A percentile compares a stretch with the other conserved stretches of the same genome.
Evolutionary conservation across 1,140 invertebrate species (phyloP).

Genomic region (Eulimnadia texana): DNA sequence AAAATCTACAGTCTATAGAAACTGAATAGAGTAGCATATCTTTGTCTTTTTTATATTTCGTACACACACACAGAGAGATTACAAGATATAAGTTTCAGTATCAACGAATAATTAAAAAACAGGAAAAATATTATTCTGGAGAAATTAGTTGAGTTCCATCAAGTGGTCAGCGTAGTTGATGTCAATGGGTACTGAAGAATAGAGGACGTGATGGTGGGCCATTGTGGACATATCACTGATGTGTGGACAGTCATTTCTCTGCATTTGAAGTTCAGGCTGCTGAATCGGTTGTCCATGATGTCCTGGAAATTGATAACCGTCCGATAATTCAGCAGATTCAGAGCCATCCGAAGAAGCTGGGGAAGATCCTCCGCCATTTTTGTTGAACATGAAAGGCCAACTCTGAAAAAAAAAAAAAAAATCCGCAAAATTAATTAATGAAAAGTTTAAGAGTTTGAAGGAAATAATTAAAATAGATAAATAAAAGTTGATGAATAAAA

Average conservation of each 20-base stretch:
- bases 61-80: too few relatives aligned
- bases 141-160: not conserved
- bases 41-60: too few relatives aligned
- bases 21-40: too few relatives aligned
- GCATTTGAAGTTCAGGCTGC: not conserved
- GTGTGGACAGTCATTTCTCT: not conserved
- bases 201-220: not conserved
- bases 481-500: not conserved
- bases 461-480: too few relatives aligned
- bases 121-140: not conserved
- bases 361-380: not conserved
- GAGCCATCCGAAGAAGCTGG: not conserved
- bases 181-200: not conserved
- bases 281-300: not conserved
- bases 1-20: too few relatives aligned
- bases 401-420: not conserved
- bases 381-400: constrained; percentile 10
- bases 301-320: not conserved
- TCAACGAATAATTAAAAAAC: not conserved
- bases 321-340: not conserved
- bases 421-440: too few relatives aligned
- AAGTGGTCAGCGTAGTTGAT: constrained; percentile 2
- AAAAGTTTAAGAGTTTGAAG: too few relatives aligned
- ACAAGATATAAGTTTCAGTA: too few relatives aligned
- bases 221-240: not conserved